Evolutionary conservation across 2,797 vertebrate genomes (phyloP).

Genomic region (Fringilla coelebs): DNA sequence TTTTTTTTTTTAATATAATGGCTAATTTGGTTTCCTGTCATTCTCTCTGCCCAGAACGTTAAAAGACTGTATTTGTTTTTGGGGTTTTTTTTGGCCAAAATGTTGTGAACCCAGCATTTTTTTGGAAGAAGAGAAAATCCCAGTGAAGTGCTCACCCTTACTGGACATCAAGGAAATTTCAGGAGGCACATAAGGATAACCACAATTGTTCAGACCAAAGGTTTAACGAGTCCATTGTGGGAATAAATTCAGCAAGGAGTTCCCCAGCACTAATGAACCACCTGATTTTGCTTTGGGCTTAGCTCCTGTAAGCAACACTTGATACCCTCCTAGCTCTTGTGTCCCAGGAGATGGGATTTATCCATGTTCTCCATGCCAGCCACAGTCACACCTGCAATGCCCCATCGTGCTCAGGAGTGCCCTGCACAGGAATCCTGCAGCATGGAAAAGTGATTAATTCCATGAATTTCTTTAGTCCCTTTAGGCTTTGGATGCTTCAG

Average conservation of each 20-base stretch:
- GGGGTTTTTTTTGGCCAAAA: background rate
- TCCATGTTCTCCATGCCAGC: background rate
- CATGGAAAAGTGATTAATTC: background rate
- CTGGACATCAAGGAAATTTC: background rate
- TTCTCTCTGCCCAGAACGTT: background rate
- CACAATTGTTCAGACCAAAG: background rate
- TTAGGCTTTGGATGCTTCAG: background rate
- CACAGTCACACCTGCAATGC: accelerated
- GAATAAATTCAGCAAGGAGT: background rate
- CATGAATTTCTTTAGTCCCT: too few relatives aligned
- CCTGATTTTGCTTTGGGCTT: background rate
- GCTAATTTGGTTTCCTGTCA: background rate
- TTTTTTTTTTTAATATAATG: background rate
- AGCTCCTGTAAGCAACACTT: background rate
- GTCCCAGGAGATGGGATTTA: background rate
- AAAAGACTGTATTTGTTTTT: background rate
- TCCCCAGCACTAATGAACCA: background rate
- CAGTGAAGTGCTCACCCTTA: background rate
- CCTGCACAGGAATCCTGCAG: background rate
- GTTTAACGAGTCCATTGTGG: background rate
- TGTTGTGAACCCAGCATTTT: background rate
- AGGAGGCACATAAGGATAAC: background rate
- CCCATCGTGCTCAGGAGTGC: background rate
- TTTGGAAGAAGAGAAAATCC: background rate
- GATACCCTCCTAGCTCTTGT: too few relatives aligned